Conservation (phyloP, 2,888 invertebrate genomes). For the Sericinus montela region DNA sequence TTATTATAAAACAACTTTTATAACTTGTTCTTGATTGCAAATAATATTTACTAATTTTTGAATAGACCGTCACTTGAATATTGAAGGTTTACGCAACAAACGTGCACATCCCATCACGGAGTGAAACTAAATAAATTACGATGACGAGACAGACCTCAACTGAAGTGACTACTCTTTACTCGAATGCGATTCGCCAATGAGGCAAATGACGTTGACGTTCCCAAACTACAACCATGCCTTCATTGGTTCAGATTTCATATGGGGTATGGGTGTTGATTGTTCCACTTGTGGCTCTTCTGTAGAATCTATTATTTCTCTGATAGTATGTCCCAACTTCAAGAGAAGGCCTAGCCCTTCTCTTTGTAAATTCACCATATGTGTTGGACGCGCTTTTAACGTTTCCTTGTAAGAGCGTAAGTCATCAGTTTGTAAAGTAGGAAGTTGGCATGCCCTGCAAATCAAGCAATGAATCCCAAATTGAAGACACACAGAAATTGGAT, state of each 20-base stretch:
- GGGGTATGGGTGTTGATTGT: slow-evolving; percentile 18
- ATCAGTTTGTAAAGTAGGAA: slow-evolving; percentile 61
- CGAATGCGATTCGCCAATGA: slow-evolving; percentile 27
- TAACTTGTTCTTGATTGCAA: slow-evolving; percentile 35
- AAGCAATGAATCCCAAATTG: slow-evolving; percentile 75
- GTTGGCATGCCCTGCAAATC: slow-evolving; percentile 76
- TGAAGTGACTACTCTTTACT: no score
- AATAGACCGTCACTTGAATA: slow-evolving; percentile 13
- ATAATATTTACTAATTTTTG: slow-evolving; percentile 29
- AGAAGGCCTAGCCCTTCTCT: slow-evolving; percentile 70
- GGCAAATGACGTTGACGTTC: no score
- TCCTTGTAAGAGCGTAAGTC: slow-evolving; percentile 60
- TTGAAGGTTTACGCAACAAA: slow-evolving; percentile 12
- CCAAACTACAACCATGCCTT: slow-evolving; percentile 44
- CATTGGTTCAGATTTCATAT: no score
- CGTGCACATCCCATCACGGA: slow-evolving; percentile 34
- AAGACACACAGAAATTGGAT: slow-evolving; percentile 74
- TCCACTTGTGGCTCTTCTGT: slow-evolving; percentile 43
- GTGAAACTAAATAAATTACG: slow-evolving; percentile 33
- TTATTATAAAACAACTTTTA: slow-evolving; percentile 62
- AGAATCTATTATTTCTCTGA: slow-evolving; percentile 43
- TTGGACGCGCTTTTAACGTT: slow-evolving; percentile 49
- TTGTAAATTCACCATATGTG: slow-evolving; percentile 70
- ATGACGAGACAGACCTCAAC: slow-evolving; percentile 21
- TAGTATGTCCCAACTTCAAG: slow-evolving; percentile 50